A percentile compares a stretch with the other conserved stretches of the same genome.
Conservation (phyloP, 2,888 invertebrate species). For the Tetragonisca angustula region DNA sequence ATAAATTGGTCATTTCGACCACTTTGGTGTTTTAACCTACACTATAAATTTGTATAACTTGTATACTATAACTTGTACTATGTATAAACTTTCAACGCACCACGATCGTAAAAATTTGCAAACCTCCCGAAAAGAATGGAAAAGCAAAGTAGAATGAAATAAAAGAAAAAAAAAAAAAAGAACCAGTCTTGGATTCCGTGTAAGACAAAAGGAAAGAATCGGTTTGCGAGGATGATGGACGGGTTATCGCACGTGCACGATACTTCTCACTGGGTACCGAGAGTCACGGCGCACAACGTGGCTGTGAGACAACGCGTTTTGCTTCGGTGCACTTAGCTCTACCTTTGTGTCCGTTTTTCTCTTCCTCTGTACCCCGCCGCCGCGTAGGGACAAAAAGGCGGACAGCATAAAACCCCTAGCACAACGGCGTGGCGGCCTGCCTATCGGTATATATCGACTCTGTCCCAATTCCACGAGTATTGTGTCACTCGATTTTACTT, state of each 20-base stretch:
- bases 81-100: neutral
- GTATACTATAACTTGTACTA: no score
- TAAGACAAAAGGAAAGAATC: neutral
- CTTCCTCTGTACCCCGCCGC: conserved; percentile 38
- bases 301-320: conserved; percentile 65
- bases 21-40: neutral
- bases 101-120: neutral
- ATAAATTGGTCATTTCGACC: no score
- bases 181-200: neutral
- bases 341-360: conserved; percentile 72
- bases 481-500: conserved; percentile 74
- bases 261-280: neutral
- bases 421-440: conserved; percentile 31
- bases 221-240: neutral
- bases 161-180: neutral
- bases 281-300: conserved; percentile 15
- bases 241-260: conserved; percentile 28
- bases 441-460: conserved; percentile 56
- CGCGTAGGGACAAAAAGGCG: conserved; percentile 58
- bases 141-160: neutral
- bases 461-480: conserved; percentile 76
- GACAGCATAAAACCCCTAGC: conserved; percentile 59
- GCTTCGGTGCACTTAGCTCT: conserved; percentile 75
- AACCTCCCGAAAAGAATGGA: fast-evolving
- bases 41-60: no score